A percentile compares a stretch with the other conserved stretches of the same genome.
phyloP scores from a whole-genome alignment of 2,113 vertebrate species.

The Indicator maculatus region DNA sequence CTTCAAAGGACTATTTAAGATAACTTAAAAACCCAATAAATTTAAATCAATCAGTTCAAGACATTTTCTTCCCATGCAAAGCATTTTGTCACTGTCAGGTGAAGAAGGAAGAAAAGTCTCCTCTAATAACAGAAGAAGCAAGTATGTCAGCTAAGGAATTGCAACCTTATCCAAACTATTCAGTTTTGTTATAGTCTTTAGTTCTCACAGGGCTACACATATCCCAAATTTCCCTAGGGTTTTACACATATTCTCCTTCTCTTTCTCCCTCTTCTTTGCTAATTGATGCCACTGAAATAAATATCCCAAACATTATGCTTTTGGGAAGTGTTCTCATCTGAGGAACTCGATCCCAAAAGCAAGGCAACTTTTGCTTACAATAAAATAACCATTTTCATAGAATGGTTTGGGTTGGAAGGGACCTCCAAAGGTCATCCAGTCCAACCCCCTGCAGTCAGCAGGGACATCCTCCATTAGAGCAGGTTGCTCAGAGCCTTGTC shows the following conservation, averaged over 20 bases:
- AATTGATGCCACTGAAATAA: neutral
- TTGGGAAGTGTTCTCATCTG: neutral
- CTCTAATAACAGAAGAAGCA: neutral
- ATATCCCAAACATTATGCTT: neutral
- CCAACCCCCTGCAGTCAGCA: too few relatives aligned
- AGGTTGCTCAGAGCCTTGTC: too few relatives aligned
- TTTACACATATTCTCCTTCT: neutral
- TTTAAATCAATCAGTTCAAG: neutral
- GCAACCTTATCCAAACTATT: neutral
- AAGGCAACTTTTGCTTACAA: neutral
- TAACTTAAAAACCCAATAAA: neutral
- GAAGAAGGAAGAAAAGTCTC: neutral
- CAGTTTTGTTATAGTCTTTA: neutral
- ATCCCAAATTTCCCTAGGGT: neutral
- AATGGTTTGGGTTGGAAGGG: too few relatives aligned
- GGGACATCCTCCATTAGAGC: too few relatives aligned
- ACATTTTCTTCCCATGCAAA: neutral
- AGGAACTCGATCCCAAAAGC: neutral
- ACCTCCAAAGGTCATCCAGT: too few relatives aligned
- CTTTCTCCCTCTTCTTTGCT: neutral
- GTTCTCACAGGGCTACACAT: neutral
- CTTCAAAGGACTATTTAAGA: slow-evolving; percentile 65
- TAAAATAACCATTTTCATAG: neutral
- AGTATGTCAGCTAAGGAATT: neutral
- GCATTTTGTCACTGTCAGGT: slow-evolving; percentile 3